These are phyloP conservation scores for Synergus itoensis DNA, from an alignment of 2,888 invertebrate genomes.

Conservation along the genomic window DNA sequence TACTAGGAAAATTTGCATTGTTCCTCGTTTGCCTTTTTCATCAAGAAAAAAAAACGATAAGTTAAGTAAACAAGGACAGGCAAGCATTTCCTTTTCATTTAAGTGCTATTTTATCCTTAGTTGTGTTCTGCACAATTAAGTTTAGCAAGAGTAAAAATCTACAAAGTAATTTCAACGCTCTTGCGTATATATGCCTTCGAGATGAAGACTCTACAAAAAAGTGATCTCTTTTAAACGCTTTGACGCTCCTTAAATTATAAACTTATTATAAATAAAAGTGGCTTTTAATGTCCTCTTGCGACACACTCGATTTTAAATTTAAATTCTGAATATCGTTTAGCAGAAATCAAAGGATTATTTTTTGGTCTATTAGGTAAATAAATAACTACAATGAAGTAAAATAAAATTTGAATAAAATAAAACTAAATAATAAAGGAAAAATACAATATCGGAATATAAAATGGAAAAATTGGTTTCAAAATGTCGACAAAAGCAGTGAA, in stretches of 20 bases:
- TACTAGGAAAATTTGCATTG: slow-evolving; percentile 25
- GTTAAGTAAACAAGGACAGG: background rate
- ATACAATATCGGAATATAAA: background rate
- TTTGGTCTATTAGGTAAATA: background rate
- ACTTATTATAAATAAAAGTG: background rate
- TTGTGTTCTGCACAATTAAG: background rate
- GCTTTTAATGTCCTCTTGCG: background rate
- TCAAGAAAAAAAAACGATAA: slow-evolving; percentile 9
- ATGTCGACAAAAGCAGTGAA: slow-evolving; percentile 15
- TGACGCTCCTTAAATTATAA: background rate
- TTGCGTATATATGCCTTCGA: background rate
- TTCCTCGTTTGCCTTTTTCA: slow-evolving; percentile 11
- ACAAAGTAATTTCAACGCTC: background rate
- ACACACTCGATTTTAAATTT: background rate
- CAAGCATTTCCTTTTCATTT: background rate
- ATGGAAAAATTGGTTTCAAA: background rate
- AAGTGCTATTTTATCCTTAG: background rate
- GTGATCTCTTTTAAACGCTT: background rate
- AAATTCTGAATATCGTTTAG: background rate
- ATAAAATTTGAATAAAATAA: background rate
- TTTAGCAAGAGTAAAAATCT: background rate
- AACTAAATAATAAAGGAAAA: background rate
- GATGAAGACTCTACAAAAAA: background rate
- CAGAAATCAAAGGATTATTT: background rate
- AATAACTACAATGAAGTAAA: background rate